Evolutionary conservation across 1,140 invertebrate species (phyloP), one percentile per base, ranked within the genome.

Genomic region (Limonius californicus): DNA sequence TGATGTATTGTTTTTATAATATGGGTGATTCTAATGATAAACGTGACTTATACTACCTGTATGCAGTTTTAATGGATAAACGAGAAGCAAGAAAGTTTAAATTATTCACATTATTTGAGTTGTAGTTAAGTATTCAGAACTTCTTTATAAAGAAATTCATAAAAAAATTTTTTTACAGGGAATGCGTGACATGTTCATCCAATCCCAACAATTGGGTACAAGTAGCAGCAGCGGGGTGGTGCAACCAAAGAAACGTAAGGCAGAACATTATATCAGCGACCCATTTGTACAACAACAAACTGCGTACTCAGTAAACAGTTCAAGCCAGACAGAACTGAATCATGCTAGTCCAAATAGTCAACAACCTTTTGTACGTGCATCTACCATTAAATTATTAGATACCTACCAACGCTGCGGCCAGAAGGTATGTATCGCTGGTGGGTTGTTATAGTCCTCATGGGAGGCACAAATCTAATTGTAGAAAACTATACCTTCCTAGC

Each of bases 121-220:
- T n/a, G n/a, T n/a, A n/a, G n/a, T n/a, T n/a, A n/a, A n/a, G n/a
- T n/a, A n/a, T n/a, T n/a, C n/a, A n/a, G n/a, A n/a, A n/a, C n/a
- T n/a, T n/a, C n/a, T n/a, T n/a, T n/a, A n/a, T n/a, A n/a, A n/a
- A n/a, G n/a, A n/a, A n/a, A n/a, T n/a, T n/a, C n/a, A n/a, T n/a
- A n/a, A n/a, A n/a, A n/a, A n/a, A n/a, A n/a, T n/a, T n/a, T n/a
- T n/a, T n/a, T 81, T 82, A 12, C 72, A 85, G 84, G 82, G 83
- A 85, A 83, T 84, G 84, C 84, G 80, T 85, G 85, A 85, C 84
- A 86, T 86, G 85, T 86, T 85, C 82, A 85, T 85, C 82, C 83
- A 83, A 82, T 82, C 82, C 78, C 82, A 84, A 73, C 82, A 83
- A 74, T 78, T 80, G 78, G 81, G 77, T 74, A 80, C 80, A 78